phyloP scores from a whole-genome alignment of 2,888 invertebrate genomes.

The Drosophila leonis region DNA sequence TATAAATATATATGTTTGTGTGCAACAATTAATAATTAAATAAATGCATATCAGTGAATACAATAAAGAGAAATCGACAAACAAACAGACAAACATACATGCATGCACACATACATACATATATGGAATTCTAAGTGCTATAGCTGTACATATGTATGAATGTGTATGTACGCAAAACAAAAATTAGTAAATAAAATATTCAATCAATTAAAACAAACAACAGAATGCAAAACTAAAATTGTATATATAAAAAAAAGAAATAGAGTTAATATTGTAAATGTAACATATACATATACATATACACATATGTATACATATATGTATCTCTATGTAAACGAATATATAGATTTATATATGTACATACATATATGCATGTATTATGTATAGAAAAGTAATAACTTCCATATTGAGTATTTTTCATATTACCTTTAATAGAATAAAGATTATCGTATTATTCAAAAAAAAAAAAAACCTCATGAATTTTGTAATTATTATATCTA shows the following conservation, averaged over 20 bases:
- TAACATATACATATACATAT: slow-evolving; percentile 42
- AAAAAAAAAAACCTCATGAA: slow-evolving; percentile 2
- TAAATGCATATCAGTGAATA: slow-evolving; percentile 74
- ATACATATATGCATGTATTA: slow-evolving; percentile 40
- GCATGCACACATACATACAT: slow-evolving; percentile 11
- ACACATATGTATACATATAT: slow-evolving; percentile 27
- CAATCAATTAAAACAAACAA: slow-evolving; percentile 53
- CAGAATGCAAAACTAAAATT: slow-evolving; percentile 21
- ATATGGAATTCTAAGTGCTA: slow-evolving; percentile 38
- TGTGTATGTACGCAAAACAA: slow-evolving; percentile 36
- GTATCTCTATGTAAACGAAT: slow-evolving; percentile 24
- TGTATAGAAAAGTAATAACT: slow-evolving; percentile 64
- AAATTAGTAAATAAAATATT: slow-evolving; percentile 56
- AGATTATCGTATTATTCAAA: slow-evolving; percentile 76
- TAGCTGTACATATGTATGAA: slow-evolving; percentile 34
- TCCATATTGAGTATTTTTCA: slow-evolving; percentile 76
- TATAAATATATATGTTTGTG: slow-evolving; percentile 19
- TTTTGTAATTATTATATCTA: background rate
- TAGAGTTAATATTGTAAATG: slow-evolving; percentile 60
- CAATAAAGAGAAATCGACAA: slow-evolving; percentile 54
- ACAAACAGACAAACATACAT: slow-evolving; percentile 9
- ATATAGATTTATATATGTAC: slow-evolving; percentile 27
- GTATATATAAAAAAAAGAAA: slow-evolving; percentile 54
- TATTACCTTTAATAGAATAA: slow-evolving; percentile 76
- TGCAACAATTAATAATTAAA: slow-evolving; percentile 60